Percentiles rank a stretch among this genome's conserved stretches.
Evolutionary conservation across 2,888 invertebrate genomes (phyloP).

Genomic region (Nasonovia ribisnigri): DNA sequence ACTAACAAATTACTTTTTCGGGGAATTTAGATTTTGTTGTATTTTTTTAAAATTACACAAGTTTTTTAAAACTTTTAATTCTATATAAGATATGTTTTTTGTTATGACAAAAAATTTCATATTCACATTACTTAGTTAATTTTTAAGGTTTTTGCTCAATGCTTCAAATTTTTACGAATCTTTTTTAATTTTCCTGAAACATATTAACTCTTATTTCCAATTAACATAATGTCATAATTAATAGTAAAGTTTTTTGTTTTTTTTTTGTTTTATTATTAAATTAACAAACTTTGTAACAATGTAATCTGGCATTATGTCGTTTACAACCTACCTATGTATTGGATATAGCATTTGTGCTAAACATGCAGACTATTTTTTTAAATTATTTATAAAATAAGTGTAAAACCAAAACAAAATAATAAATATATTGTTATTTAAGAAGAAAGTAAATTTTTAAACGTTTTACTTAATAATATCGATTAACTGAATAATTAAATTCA

Average conservation of each 20-base stretch:
- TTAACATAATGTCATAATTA: not conserved
- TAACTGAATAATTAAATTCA: not conserved
- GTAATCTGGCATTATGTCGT: not conserved
- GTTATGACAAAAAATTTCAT: not conserved
- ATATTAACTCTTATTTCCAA: not conserved
- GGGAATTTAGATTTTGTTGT: not conserved
- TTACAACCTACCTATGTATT: not conserved
- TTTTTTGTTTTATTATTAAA: not conserved
- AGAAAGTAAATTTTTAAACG: not conserved
- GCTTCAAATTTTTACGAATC: not conserved
- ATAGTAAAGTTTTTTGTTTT: not conserved
- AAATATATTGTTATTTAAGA: not conserved
- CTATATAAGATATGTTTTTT: not conserved
- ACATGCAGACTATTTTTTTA: not conserved
- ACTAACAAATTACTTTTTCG: not conserved
- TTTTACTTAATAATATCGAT: not conserved
- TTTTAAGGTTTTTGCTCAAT: not conserved
- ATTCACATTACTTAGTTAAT: not conserved
- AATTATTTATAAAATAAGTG: not conserved
- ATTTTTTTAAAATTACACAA: not conserved
- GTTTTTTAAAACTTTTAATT: not conserved
- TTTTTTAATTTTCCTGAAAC: not conserved
- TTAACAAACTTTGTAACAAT: not conserved
- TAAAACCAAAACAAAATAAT: not conserved
- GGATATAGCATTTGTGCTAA: not conserved